Conservation (phyloP, 2,888 invertebrate genomes). For the Criorhina ranunculi region DNA sequence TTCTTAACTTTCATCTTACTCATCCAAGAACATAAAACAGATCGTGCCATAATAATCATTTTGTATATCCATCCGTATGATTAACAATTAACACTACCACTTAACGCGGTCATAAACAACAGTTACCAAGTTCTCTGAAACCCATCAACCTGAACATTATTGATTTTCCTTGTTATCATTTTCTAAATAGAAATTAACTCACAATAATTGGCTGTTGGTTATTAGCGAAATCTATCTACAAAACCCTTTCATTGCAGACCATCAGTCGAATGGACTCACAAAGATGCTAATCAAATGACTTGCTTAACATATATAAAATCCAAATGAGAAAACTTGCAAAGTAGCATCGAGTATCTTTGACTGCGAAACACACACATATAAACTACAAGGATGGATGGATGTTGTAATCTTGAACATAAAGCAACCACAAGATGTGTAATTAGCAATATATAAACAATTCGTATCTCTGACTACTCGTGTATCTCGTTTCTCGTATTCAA, state of each 20-base stretch:
- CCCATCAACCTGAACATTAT: not conserved
- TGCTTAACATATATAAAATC: not conserved
- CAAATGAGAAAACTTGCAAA: constrained; percentile 13
- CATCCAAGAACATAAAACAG: not conserved
- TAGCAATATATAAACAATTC: constrained; percentile 6
- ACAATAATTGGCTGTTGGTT: not conserved
- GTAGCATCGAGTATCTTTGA: not conserved
- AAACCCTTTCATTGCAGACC: not conserved
- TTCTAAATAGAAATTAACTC: not conserved
- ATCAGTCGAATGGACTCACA: not conserved
- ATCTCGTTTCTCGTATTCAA: constrained; percentile 30
- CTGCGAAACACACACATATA: too few species aligned
- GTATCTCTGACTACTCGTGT: not conserved
- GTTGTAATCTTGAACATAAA: constrained; percentile 21
- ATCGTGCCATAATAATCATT: not conserved
- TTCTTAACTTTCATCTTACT: not conserved
- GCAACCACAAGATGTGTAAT: constrained; percentile 22
- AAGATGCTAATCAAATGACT: constrained; percentile 27
- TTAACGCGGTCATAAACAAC: constrained; percentile 3
- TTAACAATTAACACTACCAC: not conserved
- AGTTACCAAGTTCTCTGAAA: constrained; percentile 1
- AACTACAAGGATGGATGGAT: constrained; percentile 8
- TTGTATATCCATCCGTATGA: not conserved
- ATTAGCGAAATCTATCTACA: not conserved
- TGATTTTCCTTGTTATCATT: constrained; percentile 16